Percentiles rank a stretch among this genome's conserved stretches.
Evolutionary conservation across 1,140 invertebrate genomes (phyloP).

Genomic region (Polyergus mexicanus): DNA sequence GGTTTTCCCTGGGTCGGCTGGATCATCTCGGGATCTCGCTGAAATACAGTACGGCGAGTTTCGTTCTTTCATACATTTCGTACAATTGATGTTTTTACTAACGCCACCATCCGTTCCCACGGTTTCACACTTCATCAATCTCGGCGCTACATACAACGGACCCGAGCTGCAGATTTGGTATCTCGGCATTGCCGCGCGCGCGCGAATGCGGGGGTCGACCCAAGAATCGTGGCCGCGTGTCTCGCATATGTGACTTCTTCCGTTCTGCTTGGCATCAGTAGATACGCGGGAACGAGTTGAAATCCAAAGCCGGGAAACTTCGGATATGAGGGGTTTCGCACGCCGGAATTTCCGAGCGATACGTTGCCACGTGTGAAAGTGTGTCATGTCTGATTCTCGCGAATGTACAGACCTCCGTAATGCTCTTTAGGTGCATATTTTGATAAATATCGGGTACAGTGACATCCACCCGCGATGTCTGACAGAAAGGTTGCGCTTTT

Average conservation of each 20-base stretch:
- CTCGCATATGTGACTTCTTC: constrained; percentile 68
- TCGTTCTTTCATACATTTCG: constrained; percentile 3
- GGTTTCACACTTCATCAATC: constrained; percentile 61
- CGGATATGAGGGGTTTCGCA: constrained; percentile 60
- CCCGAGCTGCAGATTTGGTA: constrained; percentile 38
- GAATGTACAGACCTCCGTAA: neutral
- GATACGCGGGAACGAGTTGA: constrained; percentile 66
- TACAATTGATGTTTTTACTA: constrained; percentile 43
- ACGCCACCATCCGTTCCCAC: neutral
- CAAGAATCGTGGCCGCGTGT: constrained; percentile 58
- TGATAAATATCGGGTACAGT: constrained; percentile 14
- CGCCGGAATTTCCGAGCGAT: constrained; percentile 21
- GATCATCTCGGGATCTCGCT: constrained; percentile 51
- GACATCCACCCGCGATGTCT: neutral
- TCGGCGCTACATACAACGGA: neutral
- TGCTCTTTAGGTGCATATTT: constrained; percentile 19
- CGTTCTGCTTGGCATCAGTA: constrained; percentile 44
- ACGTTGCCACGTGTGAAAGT: constrained; percentile 48
- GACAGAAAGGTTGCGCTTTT: neutral
- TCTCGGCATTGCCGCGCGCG: constrained; percentile 24
- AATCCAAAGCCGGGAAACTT: constrained; percentile 65
- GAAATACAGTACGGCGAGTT: constrained; percentile 44
- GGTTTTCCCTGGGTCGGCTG: constrained; percentile 40
- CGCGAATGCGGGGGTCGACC: constrained; percentile 38
- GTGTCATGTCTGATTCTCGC: constrained; percentile 45